Evolutionary conservation across 2,797 vertebrate genomes (phyloP).

Genomic region (Acanthurus tractus): DNA sequence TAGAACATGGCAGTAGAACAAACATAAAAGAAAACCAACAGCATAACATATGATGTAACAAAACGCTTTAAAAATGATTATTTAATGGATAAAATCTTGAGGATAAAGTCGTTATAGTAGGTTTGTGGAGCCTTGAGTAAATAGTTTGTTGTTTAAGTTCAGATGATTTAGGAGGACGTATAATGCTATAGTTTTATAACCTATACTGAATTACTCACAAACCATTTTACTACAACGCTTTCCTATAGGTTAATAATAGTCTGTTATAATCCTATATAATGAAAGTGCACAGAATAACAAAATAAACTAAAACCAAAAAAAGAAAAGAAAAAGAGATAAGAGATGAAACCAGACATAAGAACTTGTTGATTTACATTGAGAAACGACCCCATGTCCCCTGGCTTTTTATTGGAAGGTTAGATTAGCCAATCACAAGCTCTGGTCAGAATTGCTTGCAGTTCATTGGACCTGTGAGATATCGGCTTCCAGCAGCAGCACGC

Average conservation of each 20-base stretch:
- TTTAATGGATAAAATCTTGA: constrained; percentile 76
- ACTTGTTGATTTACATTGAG: constrained; percentile 65
- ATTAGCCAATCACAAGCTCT: constrained; percentile 58
- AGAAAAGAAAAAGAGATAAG: constrained; percentile 59
- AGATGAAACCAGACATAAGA: constrained; percentile 66
- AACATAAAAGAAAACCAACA: constrained; percentile 89
- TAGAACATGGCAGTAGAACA: constrained; percentile 95
- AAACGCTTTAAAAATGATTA: constrained; percentile 71
- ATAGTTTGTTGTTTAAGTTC: constrained; percentile 58
- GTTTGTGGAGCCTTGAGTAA: constrained; percentile 64
- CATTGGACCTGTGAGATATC: constrained; percentile 87
- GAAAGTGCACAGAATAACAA: constrained; percentile 94
- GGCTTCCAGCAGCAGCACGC: constrained; percentile 86
- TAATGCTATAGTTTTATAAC: constrained; percentile 60
- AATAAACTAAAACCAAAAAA: constrained; percentile 64
- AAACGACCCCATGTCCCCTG: constrained; percentile 67
- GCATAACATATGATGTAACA: constrained; percentile 86
- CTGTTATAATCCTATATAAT: constrained; percentile 90
- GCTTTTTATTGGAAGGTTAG: constrained; percentile 57
- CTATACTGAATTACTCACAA: constrained; percentile 82
- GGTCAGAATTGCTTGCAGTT: constrained; percentile 34
- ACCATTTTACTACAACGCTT: constrained; percentile 86
- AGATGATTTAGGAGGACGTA: constrained; percentile 70
- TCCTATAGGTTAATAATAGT: constrained; percentile 86
- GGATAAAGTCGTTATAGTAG: constrained; percentile 70